Percentiles rank a stretch among this genome's conserved stretches.
Conservation (phyloP, 2,113 vertebrate species). For the Dromas ardeola region DNA sequence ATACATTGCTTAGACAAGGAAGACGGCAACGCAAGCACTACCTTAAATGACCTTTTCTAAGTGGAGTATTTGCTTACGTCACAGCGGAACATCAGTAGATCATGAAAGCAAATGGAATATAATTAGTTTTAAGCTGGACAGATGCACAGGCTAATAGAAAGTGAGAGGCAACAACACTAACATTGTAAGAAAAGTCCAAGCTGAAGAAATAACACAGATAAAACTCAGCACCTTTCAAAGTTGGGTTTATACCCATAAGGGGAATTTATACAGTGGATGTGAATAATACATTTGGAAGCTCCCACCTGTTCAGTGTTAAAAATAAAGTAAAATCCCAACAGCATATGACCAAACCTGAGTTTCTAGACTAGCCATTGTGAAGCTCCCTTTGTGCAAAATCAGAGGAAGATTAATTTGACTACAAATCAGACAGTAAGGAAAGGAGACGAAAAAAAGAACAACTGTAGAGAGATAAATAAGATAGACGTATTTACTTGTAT, state of each 20-base stretch:
- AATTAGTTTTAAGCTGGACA: background rate
- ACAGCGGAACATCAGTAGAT: background rate
- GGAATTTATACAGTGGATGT: background rate
- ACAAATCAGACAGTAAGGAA: background rate
- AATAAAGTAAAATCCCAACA: background rate
- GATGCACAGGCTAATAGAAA: background rate
- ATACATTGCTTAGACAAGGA: background rate
- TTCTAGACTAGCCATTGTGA: background rate
- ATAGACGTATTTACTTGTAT: background rate
- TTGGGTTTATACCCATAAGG: background rate
- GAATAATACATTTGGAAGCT: background rate
- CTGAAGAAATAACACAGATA: background rate
- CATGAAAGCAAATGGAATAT: background rate
- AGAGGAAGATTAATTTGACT: background rate
- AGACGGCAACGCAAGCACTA: background rate
- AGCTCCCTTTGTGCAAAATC: background rate
- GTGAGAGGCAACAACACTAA: background rate
- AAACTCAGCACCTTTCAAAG: background rate
- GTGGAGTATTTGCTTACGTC: background rate
- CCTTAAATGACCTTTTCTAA: background rate
- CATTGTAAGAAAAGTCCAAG: background rate
- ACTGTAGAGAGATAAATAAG: background rate
- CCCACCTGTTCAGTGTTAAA: background rate
- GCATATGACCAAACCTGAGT: background rate
- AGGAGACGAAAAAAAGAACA: background rate